phyloP scores from a whole-genome alignment of 2,113 vertebrate genomes.

The Andinoacara biseriatus region DNA sequence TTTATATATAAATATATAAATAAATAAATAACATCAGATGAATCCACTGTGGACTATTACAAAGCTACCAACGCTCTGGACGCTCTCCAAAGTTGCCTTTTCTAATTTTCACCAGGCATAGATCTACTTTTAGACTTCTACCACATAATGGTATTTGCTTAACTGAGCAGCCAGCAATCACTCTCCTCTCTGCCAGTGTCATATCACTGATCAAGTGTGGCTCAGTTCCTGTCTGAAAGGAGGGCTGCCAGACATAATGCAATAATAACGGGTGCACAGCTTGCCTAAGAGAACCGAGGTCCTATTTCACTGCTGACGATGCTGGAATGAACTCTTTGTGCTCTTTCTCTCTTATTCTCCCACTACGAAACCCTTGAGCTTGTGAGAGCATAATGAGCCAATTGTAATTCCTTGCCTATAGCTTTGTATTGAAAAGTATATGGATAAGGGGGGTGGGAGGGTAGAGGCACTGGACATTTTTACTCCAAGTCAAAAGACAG shows the following conservation, averaged over 20 bases:
- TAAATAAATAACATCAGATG: slow-evolving; percentile 42
- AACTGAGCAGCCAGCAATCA: slow-evolving; percentile 66
- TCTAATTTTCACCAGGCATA: slow-evolving; percentile 42
- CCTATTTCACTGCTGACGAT: slow-evolving; percentile 59
- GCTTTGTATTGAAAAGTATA: slow-evolving; percentile 50
- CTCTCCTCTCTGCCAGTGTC: slow-evolving; percentile 60
- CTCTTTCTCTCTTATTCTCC: slow-evolving; percentile 47
- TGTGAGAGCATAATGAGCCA: slow-evolving; percentile 64
- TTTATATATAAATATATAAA: too few relatives aligned
- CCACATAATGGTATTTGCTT: slow-evolving; percentile 66
- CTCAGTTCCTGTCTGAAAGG: slow-evolving; percentile 63
- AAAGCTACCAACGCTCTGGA: slow-evolving; percentile 52
- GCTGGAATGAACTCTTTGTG: slow-evolving; percentile 64
- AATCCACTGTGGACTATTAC: slow-evolving; percentile 41
- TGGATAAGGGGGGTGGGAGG: background rate
- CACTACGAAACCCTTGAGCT: slow-evolving; percentile 43
- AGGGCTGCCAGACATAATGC: slow-evolving; percentile 69
- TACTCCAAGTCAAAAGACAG: slow-evolving; percentile 14
- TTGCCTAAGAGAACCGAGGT: slow-evolving; percentile 64
- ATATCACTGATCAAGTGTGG: slow-evolving; percentile 70
- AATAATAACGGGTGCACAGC: slow-evolving; percentile 71
- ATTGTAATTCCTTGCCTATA: slow-evolving; percentile 70
- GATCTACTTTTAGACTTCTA: slow-evolving; percentile 69
- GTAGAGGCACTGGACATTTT: slow-evolving; percentile 14
- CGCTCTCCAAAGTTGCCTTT: slow-evolving; percentile 41